Conservation (phyloP, 1,140 invertebrate species). For the Eurosta solidaginis region DNA sequence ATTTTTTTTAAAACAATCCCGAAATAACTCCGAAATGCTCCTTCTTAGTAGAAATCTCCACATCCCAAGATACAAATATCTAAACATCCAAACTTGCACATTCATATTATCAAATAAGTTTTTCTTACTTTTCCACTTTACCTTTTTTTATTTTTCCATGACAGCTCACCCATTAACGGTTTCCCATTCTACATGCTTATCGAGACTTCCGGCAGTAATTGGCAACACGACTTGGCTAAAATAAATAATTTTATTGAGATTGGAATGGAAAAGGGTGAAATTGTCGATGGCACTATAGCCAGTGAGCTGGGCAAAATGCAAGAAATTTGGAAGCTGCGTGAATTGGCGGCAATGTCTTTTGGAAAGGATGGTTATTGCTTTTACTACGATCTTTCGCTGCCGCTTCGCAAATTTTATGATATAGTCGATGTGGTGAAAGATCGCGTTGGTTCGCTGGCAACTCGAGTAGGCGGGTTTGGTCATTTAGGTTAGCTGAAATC, state of each 20-base stretch:
- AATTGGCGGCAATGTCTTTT: slow-evolving; percentile 78
- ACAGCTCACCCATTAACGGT: slow-evolving; percentile 64
- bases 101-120: not conserved
- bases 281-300: slow-evolving; percentile 80
- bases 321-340: slow-evolving; percentile 80
- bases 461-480: slow-evolving; percentile 80
- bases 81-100: no score
- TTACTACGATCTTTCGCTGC: slow-evolving; percentile 92
- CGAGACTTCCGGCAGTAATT: slow-evolving; percentile 83
- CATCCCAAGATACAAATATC: not conserved
- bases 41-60: not conserved
- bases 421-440: slow-evolving; percentile 74
- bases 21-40: no score
- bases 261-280: slow-evolving; percentile 69
- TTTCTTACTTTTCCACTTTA: not conserved
- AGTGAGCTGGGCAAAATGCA: slow-evolving; percentile 76
- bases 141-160: not conserved
- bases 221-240: slow-evolving; percentile 82
- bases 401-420: slow-evolving; percentile 77
- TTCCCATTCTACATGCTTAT: slow-evolving; percentile 86
- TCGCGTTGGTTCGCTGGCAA: slow-evolving; percentile 64
- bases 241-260: slow-evolving; percentile 74
- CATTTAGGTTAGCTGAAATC: slow-evolving; percentile 73
- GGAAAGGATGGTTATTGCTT: slow-evolving; percentile 83
- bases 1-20: no score